Evolutionary conservation across 2,113 vertebrate species (phyloP).

Genomic region (Petroica traversi): DNA sequence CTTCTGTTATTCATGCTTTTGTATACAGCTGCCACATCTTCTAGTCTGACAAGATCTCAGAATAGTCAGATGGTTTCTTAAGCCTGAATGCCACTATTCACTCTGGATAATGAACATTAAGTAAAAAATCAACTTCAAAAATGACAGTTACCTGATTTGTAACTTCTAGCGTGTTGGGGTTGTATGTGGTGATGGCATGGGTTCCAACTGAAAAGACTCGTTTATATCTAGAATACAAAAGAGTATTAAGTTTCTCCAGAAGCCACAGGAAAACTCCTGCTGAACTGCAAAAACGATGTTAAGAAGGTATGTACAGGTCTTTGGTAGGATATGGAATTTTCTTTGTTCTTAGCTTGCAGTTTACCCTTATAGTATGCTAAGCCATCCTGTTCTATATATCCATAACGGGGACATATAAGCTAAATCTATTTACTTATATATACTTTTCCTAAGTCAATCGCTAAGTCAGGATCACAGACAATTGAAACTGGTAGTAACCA

Average conservation of each 20-base stretch:
- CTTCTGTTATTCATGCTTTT: not conserved
- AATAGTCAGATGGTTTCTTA: not conserved
- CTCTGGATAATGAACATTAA: rapidly evolving
- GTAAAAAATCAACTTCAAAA: not conserved
- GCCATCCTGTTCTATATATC: not conserved
- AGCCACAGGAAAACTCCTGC: not conserved
- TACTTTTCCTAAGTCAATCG: not conserved
- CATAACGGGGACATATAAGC: not conserved
- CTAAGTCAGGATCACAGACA: not conserved
- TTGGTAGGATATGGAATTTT: not conserved
- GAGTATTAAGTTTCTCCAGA: not conserved
- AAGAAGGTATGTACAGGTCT: not conserved
- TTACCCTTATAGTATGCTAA: not conserved
- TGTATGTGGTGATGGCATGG: slow-evolving; percentile 96
- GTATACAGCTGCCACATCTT: not conserved
- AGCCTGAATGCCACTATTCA: not conserved
- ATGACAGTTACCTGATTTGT: slow-evolving; percentile 91
- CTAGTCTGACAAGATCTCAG: too few species aligned
- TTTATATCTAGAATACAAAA: slow-evolving; percentile 84
- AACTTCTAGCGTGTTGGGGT: slow-evolving; percentile 95
- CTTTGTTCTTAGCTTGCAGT: not conserved
- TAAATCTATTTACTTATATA: not conserved
- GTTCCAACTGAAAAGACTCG: slow-evolving; percentile 96
- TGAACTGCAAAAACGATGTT: not conserved
- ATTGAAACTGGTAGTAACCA: too few species aligned